Evolutionary conservation across 2,888 invertebrate species (phyloP).

Genomic region (Trissoscelio sp.): DNA sequence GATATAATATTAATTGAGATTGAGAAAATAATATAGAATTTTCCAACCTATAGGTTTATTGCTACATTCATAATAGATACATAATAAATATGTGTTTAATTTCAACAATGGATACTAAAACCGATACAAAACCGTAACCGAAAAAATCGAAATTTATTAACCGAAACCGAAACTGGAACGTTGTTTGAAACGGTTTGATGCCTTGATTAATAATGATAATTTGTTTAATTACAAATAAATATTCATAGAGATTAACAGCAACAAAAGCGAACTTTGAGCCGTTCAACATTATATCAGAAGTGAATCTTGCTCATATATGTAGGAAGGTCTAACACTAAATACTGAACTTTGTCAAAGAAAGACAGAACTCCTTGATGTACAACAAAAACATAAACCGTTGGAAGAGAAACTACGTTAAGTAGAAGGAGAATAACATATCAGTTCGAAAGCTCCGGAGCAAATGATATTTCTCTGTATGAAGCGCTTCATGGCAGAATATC

Average conservation of each 20-base stretch:
- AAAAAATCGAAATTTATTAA: too few relatives aligned
- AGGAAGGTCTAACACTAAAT: constrained; percentile 27
- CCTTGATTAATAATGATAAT: too few relatives aligned
- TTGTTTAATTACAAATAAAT: too few relatives aligned
- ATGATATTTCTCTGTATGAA: constrained; percentile 21
- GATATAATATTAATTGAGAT: too few relatives aligned
- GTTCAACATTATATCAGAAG: neutral
- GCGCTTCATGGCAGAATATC: neutral
- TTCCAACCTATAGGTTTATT: too few relatives aligned
- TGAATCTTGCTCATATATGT: constrained; percentile 8
- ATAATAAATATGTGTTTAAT: too few relatives aligned
- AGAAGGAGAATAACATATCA: constrained; percentile 49
- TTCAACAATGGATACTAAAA: too few relatives aligned
- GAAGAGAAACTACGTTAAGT: constrained; percentile 36
- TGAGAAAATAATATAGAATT: too few relatives aligned
- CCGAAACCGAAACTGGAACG: too few relatives aligned
- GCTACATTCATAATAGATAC: too few relatives aligned
- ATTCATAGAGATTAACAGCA: neutral
- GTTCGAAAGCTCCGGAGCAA: constrained; percentile 41
- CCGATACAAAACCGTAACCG: too few relatives aligned
- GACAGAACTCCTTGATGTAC: constrained; percentile 36
- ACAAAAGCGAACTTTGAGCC: neutral
- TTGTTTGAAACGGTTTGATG: too few relatives aligned
- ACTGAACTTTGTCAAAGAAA: constrained; percentile 44
- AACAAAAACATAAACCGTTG: constrained; percentile 45